phyloP scores from a whole-genome alignment of 2,113 vertebrate genomes.

The Actenoides hombroni region DNA sequence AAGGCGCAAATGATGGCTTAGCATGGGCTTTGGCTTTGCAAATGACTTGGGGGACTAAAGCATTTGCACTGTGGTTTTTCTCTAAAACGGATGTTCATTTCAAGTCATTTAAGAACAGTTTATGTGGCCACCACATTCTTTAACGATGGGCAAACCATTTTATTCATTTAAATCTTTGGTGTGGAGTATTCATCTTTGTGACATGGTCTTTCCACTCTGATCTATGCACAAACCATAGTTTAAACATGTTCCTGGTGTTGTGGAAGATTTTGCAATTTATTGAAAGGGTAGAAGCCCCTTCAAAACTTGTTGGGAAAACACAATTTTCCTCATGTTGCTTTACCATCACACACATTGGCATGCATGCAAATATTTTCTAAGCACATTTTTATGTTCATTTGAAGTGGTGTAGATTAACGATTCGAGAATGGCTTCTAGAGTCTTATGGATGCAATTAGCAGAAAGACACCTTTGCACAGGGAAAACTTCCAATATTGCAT shows the following conservation, averaged over 20 bases:
- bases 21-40: neutral
- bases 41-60: neutral
- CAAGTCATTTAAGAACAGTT: neutral
- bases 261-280: neutral
- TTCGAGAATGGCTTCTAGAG: neutral
- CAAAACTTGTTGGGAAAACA: neutral
- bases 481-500: neutral
- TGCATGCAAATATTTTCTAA: neutral
- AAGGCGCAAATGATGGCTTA: neutral
- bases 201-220: neutral
- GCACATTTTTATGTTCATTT: neutral
- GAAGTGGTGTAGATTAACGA: neutral
- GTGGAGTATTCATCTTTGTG: neutral
- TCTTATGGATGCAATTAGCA: neutral
- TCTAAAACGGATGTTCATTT: neutral
- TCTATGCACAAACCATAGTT: neutral
- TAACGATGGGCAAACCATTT: neutral
- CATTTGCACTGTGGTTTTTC: neutral
- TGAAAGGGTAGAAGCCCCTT: neutral
- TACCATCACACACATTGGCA: neutral
- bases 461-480: neutral
- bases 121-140: rapidly evolving
- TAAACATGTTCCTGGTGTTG: neutral
- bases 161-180: neutral
- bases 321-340: neutral